phyloP scores from a whole-genome alignment of 2,888 invertebrate genomes.

The Phlogophora meticulosa region DNA sequence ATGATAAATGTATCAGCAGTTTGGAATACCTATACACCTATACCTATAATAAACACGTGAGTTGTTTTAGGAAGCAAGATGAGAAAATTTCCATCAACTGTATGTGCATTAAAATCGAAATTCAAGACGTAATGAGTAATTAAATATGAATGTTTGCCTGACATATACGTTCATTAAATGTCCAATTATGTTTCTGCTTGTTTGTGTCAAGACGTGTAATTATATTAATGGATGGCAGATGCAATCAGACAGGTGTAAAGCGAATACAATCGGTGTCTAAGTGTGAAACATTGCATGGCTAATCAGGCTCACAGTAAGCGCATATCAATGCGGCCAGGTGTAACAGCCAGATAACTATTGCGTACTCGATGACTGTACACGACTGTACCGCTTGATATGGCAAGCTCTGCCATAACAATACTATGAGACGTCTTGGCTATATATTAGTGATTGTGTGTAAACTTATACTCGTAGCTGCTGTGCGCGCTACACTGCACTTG shows the following conservation, averaged over 20 bases:
- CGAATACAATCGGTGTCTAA: constrained; percentile 74
- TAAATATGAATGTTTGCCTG: constrained; percentile 13
- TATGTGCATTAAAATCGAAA: constrained; percentile 5
- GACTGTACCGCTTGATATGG: constrained; percentile 69
- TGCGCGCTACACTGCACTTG: neutral
- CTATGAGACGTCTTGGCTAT: constrained; percentile 33
- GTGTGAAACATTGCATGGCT: constrained; percentile 76
- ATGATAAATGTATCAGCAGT: constrained; percentile 64
- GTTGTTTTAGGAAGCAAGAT: constrained; percentile 12
- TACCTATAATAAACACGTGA: constrained; percentile 21
- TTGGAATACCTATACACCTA: constrained; percentile 46
- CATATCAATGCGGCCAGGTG: constrained; percentile 85
- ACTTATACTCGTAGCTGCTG: neutral
- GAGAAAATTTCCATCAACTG: constrained; percentile 15
- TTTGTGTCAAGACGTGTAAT: constrained; percentile 49
- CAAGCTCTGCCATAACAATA: constrained; percentile 41
- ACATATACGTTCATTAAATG: neutral
- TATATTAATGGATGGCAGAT: constrained; percentile 60
- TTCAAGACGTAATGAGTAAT: constrained; percentile 24
- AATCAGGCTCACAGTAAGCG: constrained; percentile 79
- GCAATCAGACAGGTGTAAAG: constrained; percentile 72
- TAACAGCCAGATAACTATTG: constrained; percentile 72
- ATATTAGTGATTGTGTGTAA: constrained; percentile 25
- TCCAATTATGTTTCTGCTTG: constrained; percentile 21
- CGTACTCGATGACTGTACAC: constrained; percentile 71